A percentile compares a stretch with the other conserved stretches of the same genome.
These are phyloP conservation scores for Odontophorus gujanensis DNA, from an alignment of 2,113 vertebrate species.

Conservation along the genomic window DNA sequence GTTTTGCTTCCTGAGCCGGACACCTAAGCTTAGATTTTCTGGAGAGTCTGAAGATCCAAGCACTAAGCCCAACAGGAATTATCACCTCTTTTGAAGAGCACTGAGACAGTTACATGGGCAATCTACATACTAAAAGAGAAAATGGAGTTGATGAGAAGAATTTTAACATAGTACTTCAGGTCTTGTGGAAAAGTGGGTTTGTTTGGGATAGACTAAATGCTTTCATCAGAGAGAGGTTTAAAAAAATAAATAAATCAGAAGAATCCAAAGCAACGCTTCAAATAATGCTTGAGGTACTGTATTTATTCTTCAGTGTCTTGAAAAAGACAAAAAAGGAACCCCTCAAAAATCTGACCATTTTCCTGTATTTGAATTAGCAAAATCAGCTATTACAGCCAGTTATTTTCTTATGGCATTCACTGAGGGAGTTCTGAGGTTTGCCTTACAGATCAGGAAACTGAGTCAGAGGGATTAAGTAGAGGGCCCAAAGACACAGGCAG, in stretches of 20 bases:
- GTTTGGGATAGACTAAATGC: neutral
- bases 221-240: neutral
- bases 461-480: neutral
- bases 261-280: neutral
- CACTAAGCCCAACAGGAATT: neutral
- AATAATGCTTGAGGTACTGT: neutral
- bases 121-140: neutral
- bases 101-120: neutral
- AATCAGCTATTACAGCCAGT: too few species aligned
- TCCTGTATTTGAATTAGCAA: neutral
- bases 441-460: neutral
- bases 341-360: neutral
- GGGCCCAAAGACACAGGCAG: neutral
- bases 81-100: neutral
- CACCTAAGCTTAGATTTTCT: neutral
- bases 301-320: neutral
- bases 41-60: neutral
- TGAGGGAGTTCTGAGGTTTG: neutral
- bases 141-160: neutral
- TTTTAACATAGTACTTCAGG: neutral
- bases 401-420: neutral
- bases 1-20: neutral
- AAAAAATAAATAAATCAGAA: neutral
- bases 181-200: neutral
- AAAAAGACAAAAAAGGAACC: neutral